phyloP scores from a whole-genome alignment of 2,113 vertebrate genomes.

The Marmota flaviventris region DNA sequence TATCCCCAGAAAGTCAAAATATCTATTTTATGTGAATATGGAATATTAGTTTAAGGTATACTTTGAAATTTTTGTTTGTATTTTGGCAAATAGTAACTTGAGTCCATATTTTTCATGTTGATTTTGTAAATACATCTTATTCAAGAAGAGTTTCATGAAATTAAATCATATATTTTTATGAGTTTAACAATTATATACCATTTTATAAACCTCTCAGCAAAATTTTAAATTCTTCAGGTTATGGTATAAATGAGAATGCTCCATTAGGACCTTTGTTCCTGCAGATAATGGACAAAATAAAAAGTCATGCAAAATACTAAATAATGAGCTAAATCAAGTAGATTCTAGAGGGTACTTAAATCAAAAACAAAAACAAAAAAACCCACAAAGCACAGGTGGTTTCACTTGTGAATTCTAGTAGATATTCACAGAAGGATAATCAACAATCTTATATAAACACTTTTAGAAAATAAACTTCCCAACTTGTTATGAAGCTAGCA shows the following conservation, averaged over 20 bases:
- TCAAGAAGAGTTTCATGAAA: background rate
- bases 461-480: background rate
- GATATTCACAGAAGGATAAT: background rate
- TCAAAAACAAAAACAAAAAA: background rate
- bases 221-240: background rate
- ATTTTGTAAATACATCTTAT: background rate
- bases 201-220: background rate
- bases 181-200: background rate
- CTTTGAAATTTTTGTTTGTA: no score
- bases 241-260: background rate
- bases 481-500: background rate
- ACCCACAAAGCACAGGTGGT: background rate
- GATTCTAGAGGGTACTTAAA: background rate
- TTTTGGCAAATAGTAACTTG: no score
- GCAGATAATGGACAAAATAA: background rate
- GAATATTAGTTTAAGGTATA: no score
- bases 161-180: background rate
- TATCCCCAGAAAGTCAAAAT: no score
- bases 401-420: background rate
- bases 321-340: background rate
- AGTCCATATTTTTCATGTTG: no score
- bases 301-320: background rate
- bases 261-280: background rate
- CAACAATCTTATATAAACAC: background rate
- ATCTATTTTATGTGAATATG: no score